Conservation (phyloP, 2,888 invertebrate genomes). For the Trissolcus japonicus region DNA sequence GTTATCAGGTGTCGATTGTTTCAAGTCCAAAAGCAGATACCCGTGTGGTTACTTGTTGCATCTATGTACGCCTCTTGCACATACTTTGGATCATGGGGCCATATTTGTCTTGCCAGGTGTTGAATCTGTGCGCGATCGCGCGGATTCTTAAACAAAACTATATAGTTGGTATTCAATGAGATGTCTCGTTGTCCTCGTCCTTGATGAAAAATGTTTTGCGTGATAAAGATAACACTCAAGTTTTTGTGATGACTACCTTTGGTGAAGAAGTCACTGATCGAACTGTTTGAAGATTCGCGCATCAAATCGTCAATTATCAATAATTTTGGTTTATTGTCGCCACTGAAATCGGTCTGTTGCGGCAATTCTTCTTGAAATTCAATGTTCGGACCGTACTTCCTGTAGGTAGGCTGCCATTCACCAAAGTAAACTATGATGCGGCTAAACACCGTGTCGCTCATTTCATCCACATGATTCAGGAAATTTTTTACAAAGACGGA, state of each 20-base stretch:
- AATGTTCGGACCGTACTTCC: constrained; percentile 11
- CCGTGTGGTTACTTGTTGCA: constrained; percentile 7
- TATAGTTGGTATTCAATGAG: constrained; percentile 1
- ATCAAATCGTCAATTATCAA: constrained; percentile 42
- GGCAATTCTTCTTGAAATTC: constrained; percentile 46
- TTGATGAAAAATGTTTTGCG: constrained; percentile 6
- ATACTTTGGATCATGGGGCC: not conserved
- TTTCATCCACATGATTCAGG: not conserved
- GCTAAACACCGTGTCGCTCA: constrained; percentile 31
- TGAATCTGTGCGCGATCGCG: too few species aligned
- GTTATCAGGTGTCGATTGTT: constrained; percentile 15
- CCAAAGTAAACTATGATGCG: constrained; percentile 48
- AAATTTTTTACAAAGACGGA: constrained; percentile 32
- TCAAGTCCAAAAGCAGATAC: constrained; percentile 15
- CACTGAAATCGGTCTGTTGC: constrained; percentile 8
- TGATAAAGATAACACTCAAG: constrained; percentile 3
- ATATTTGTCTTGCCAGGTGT: too few species aligned
- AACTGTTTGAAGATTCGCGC: constrained; percentile 12
- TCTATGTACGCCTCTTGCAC: constrained; percentile 25
- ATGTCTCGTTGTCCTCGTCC: not conserved
- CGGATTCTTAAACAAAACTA: constrained; percentile 17
- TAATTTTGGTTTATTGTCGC: constrained; percentile 16
- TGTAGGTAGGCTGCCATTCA: constrained; percentile 41
- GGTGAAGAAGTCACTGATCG: constrained; percentile 56
- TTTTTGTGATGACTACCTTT: constrained; percentile 58